A percentile compares a stretch with the other conserved stretches of the same genome.
These are phyloP conservation scores for Leuciscus waleckii DNA, from an alignment of 2,797 vertebrate species.

Conservation along the genomic window DNA sequence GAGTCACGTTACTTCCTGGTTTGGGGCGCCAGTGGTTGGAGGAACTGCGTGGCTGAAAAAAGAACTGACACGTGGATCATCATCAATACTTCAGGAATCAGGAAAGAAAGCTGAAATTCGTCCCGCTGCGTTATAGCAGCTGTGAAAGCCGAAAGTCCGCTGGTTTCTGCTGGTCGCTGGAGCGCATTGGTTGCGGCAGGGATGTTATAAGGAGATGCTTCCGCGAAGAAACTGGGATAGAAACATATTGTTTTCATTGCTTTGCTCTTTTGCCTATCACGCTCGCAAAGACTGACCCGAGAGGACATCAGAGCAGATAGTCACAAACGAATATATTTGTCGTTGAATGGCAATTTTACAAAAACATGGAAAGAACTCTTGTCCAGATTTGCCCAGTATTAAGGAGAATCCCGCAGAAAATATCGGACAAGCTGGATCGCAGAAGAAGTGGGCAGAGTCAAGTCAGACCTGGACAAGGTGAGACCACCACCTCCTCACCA, in stretches of 20 bases:
- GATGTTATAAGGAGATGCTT: slow-evolving; percentile 40
- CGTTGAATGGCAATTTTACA: slow-evolving; percentile 87
- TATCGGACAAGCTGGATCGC: slow-evolving; percentile 69
- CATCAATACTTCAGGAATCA: slow-evolving; percentile 66
- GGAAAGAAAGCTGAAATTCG: slow-evolving; percentile 58
- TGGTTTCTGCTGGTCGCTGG: neutral
- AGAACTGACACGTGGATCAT: slow-evolving; percentile 85
- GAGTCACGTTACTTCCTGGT: slow-evolving; percentile 76
- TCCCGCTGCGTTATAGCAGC: neutral
- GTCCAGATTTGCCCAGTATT: slow-evolving; percentile 77
- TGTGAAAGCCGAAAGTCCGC: neutral
- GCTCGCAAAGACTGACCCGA: slow-evolving; percentile 30
- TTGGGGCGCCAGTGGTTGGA: slow-evolving; percentile 66
- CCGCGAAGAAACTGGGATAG: slow-evolving; percentile 33
- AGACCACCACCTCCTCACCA: slow-evolving; percentile 46
- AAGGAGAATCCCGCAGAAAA: slow-evolving; percentile 76
- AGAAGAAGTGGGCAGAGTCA: slow-evolving; percentile 79
- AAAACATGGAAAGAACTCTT: slow-evolving; percentile 84
- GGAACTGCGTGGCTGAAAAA: slow-evolving; percentile 73
- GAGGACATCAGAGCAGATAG: slow-evolving; percentile 27
- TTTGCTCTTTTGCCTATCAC: slow-evolving; percentile 28
- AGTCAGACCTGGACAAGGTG: slow-evolving; percentile 86
- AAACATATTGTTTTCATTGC: slow-evolving; percentile 18
- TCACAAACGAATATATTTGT: slow-evolving; percentile 55
- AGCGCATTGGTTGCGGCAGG: neutral